Evolutionary conservation across 1,140 invertebrate genomes (phyloP), one percentile per base, ranked within the genome.

Genomic region (Ephestia elutella): DNA sequence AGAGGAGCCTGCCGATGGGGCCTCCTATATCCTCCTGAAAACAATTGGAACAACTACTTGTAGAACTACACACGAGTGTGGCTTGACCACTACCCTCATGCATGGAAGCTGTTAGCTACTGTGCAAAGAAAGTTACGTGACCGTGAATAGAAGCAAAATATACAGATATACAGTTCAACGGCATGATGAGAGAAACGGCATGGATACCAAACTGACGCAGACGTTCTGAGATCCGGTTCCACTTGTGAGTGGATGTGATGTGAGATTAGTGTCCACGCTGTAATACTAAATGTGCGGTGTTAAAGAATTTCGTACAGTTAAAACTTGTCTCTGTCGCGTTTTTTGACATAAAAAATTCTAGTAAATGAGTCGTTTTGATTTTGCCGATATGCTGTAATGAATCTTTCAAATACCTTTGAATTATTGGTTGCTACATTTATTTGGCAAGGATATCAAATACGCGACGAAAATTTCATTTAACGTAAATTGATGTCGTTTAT

Each of bases 1-100:
- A 90, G 65, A 92, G 87, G 71, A 91, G 87, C 66, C 86, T 79
- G 83, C 91, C 90, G 78, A 91, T 86, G 53, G 90, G 87, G 75
- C 86, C 86, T 74, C 84, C 84, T 72, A 88, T 60, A 60, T 90
- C 89, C 71, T 89, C 89, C 89, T 90, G 89, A 75, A 90, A 90
- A 57, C 73, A 80, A 78, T 70, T 65, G 64, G 65, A 76, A 78
- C 65, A 80, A 70, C 79, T 80, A 81, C 73, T 82, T 80, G 74
- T 80, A 75, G 80, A 80, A 75, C 60, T 62, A 66, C 63, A 69
- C 54, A 72, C 48, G 44, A 57, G 58, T 57, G 57, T 55, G 49
- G 65, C 69, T 65, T 68, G 68, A 65, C 68, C 63, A 57, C 60
- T 62, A 67, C 68, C 74, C 69, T 73, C 80, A 78, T 79, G 77